These are phyloP conservation scores for Corynorhinus townsendii DNA, from an alignment of 2,113 vertebrate species.

Conservation along the genomic window DNA sequence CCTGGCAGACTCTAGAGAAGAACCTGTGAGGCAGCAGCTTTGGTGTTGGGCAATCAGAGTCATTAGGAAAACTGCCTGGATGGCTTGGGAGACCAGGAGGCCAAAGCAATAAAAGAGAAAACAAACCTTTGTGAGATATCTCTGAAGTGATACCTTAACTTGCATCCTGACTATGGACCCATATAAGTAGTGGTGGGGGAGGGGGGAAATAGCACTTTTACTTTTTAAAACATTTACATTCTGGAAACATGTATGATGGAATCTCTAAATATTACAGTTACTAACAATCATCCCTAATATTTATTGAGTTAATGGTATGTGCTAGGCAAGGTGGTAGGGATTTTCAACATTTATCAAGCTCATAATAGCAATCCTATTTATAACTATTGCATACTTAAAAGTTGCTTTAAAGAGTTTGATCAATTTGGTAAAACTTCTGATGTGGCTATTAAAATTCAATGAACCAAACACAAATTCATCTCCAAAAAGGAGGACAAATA, in stretches of 20 bases:
- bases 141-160: background rate
- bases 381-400: background rate
- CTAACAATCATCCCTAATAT: background rate
- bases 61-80: background rate
- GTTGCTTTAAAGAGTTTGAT: slow-evolving; percentile 8
- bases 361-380: background rate
- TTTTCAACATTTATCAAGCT: background rate
- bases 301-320: background rate
- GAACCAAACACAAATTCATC: background rate
- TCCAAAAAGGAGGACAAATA: background rate
- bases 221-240: background rate
- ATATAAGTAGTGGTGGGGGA: background rate
- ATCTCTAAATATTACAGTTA: background rate
- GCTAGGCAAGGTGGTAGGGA: background rate
- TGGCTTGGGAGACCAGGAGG: background rate
- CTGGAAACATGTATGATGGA: background rate
- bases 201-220: background rate
- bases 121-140: background rate
- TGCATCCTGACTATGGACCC: background rate
- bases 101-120: background rate
- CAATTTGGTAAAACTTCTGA: background rate
- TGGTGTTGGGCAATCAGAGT: background rate
- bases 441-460: slow-evolving; percentile 25
- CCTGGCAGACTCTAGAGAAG: background rate
- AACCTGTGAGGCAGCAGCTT: background rate